A percentile compares a stretch with the other conserved stretches of the same genome.
phyloP scores from a whole-genome alignment of 2,797 vertebrate species.

The Trachops cirrhosus region DNA sequence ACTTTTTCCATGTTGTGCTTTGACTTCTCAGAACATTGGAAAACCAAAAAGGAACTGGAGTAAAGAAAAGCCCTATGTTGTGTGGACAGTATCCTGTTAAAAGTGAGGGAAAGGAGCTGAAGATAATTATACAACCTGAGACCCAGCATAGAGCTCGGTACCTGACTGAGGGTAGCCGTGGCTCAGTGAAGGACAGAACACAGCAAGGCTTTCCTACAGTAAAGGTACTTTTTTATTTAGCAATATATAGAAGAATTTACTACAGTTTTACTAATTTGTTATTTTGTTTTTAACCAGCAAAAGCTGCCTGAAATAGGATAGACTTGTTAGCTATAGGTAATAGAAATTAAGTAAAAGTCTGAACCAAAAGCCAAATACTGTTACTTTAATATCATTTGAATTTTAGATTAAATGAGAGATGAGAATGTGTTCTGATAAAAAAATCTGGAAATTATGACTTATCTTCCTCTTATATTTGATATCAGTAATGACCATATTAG shows the following conservation, averaged over 20 bases:
- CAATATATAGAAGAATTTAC: background rate
- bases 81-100: constrained; percentile 94
- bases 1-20: constrained; percentile 75
- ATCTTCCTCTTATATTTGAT: background rate
- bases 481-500: background rate
- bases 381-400: constrained; percentile 29
- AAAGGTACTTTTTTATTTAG: constrained; percentile 87
- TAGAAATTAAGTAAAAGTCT: background rate
- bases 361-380: background rate
- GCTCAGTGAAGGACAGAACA: constrained; percentile 97
- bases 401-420: constrained; percentile 46
- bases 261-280: background rate
- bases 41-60: constrained; percentile 84
- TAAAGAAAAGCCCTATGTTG: constrained; percentile 91
- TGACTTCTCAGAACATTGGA: constrained; percentile 84
- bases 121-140: constrained; percentile 96
- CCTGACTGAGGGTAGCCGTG: constrained; percentile 97
- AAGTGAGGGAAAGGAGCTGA: constrained; percentile 96
- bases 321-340: background rate
- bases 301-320: background rate
- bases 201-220: constrained; percentile 98
- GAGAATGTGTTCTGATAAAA: constrained; percentile 32
- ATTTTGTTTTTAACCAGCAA: constrained; percentile 48
- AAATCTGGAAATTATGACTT: constrained; percentile 35
- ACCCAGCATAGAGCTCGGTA: constrained; percentile 98